Conservation (phyloP, 2,797 vertebrate species). For the Anabas testudineus region DNA sequence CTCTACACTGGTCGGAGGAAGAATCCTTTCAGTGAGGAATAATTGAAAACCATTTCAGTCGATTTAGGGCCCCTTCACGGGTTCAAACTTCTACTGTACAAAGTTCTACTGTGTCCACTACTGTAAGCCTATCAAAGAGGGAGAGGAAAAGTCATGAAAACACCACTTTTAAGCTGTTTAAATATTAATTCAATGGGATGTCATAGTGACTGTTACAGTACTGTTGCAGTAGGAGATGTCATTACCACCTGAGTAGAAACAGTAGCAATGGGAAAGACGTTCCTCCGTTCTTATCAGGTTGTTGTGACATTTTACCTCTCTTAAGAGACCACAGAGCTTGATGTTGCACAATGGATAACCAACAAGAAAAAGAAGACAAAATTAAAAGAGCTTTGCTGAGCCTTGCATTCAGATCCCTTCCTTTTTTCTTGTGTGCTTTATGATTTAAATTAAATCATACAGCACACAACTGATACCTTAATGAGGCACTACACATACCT, state of each 20-base stretch:
- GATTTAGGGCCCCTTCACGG: slow-evolving; percentile 21
- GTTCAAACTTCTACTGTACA: too few relatives aligned
- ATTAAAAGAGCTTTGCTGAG: slow-evolving; percentile 2
- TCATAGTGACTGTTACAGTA: background rate
- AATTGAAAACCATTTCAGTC: slow-evolving; percentile 58
- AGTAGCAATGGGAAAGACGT: slow-evolving; percentile 1
- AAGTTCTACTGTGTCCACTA: slow-evolving; percentile 1
- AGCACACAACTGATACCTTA: background rate
- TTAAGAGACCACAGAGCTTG: background rate
- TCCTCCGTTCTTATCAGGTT: slow-evolving; percentile 3
- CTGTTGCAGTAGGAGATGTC: slow-evolving; percentile 1
- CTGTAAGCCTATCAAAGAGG: slow-evolving; percentile 9
- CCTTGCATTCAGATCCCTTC: background rate
- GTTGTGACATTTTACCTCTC: slow-evolving; percentile 5
- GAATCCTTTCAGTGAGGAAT: slow-evolving; percentile 55
- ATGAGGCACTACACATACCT: slow-evolving; percentile 9
- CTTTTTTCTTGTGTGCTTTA: background rate
- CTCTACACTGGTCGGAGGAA: slow-evolving; percentile 43
- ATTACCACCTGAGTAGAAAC: slow-evolving; percentile 10
- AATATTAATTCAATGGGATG: background rate
- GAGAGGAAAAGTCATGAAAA: slow-evolving; percentile 3
- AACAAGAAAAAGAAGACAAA: background rate
- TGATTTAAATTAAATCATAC: background rate
- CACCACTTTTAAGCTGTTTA: background rate
- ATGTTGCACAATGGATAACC: background rate